Base-by-base conservation (phyloP, 2,888 invertebrate genomes). In the Chirona hameri region DNA sequence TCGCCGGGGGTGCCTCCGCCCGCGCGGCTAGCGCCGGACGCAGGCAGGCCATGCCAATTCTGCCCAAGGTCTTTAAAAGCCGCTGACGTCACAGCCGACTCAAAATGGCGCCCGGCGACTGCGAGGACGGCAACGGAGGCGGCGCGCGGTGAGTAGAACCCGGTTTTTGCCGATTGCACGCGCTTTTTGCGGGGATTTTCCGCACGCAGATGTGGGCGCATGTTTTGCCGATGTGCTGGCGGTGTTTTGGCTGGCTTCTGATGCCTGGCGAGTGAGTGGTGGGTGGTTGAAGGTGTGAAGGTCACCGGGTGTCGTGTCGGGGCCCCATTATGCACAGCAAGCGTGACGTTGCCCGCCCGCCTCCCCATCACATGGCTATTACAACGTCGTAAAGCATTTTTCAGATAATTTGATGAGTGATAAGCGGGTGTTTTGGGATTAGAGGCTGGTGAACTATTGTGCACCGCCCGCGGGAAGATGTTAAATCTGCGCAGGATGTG, bases 11-110 rank as follows among this genome's bases (percentile, higher is more conserved):
- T 12, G 15, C 52, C 15, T 52, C 52, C 12, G 52, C 52, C 52
- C n/a, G n/a, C 27, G n/a, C 65, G n/a, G 65, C n/a, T 27, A 27
- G n/a, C 65, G n/a, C n/a, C 65, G 12, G 65, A 24, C 57, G 57
- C 57, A 18, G 24, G 39, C 39, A 39, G 39, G n/a, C 65, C 27
- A 24, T 65, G 65, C 65, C 65, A 65, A 65, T 65, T 65, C 65
- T 27, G n/a, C n/a, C 27, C 65, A 65, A 65, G 65, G 65, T 65
- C 65, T 65, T 65, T 65, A 65, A 65, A 65, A n/a, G 65, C 9
- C 65, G 10, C n/a, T 65, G 65, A 65, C 65, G 65, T 65, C 65
- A 65, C 27, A n/a, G 65, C 10, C 65, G 65, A 10, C n/a, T 65
- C 65, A 65, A 65, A 65, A 65, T 65, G 65, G 65, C 65, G 65